phyloP scores from a whole-genome alignment of 2,888 invertebrate species.

The Acleris holmiana region DNA sequence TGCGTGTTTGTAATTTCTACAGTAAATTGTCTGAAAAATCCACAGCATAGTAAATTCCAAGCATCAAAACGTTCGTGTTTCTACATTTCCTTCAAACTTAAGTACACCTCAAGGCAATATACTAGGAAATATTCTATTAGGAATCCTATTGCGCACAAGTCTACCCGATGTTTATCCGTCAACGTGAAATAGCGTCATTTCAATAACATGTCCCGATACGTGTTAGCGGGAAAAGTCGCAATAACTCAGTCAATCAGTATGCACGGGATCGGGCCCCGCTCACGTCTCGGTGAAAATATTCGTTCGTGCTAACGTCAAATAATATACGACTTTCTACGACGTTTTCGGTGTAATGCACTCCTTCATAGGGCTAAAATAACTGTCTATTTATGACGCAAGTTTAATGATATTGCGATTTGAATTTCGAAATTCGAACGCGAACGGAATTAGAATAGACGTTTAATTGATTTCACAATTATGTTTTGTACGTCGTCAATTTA shows the following conservation, averaged over 20 bases:
- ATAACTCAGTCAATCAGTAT: slow-evolving; percentile 67
- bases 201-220: slow-evolving; percentile 34
- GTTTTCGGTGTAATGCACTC: slow-evolving; percentile 61
- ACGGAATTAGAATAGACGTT: slow-evolving; percentile 44
- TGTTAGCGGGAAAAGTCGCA: slow-evolving; percentile 48
- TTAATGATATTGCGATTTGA: slow-evolving; percentile 24
- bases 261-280: slow-evolving; percentile 65
- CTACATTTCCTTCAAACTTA: neutral
- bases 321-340: slow-evolving; percentile 73
- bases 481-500: slow-evolving; percentile 34
- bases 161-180: slow-evolving; percentile 28
- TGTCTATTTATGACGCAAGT: slow-evolving; percentile 35
- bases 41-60: too few relatives aligned
- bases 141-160: slow-evolving; percentile 14
- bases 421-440: slow-evolving; percentile 30
- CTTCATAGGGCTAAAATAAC: slow-evolving; percentile 52
- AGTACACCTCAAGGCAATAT: neutral
- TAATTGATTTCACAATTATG: slow-evolving; percentile 67
- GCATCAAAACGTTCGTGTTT: neutral
- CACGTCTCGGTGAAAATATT: slow-evolving; percentile 73
- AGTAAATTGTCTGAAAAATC: too few relatives aligned
- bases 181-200: slow-evolving; percentile 34
- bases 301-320: slow-evolving; percentile 64
- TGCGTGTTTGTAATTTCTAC: too few relatives aligned
- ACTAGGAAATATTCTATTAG: slow-evolving; percentile 2